phyloP scores from a whole-genome alignment of 2,797 vertebrate genomes.

The Neosilurus hyrtlii region DNA sequence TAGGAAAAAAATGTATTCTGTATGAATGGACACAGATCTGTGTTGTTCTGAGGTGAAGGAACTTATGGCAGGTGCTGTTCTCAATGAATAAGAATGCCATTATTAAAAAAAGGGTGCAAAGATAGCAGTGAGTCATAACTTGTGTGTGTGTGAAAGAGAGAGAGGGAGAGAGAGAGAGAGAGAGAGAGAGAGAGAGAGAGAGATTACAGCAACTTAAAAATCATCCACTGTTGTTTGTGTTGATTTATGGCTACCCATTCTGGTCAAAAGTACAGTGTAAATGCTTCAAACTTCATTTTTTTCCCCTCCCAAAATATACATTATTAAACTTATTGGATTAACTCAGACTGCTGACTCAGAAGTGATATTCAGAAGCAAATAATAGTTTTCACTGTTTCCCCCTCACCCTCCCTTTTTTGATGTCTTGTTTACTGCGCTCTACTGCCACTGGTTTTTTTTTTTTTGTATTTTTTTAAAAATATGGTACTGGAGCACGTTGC shows the following conservation, averaged over 20 bases:
- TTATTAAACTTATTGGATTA: not conserved
- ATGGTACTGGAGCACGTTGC: slow-evolving; percentile 56
- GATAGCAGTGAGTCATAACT: slow-evolving; percentile 23
- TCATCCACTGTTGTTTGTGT: not conserved
- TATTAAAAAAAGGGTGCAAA: slow-evolving; percentile 11
- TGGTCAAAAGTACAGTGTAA: not conserved
- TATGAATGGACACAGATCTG: not conserved
- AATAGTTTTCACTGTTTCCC: slow-evolving; percentile 30
- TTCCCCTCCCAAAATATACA: not conserved
- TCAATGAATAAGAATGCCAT: slow-evolving; percentile 29
- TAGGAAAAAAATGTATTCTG: not conserved
- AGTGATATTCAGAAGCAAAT: not conserved
- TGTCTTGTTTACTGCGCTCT: slow-evolving; percentile 54
- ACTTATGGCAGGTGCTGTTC: slow-evolving; percentile 20
- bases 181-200: not conserved
- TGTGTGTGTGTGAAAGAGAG: not conserved
- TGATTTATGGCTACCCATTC: not conserved
- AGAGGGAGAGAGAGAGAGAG: too few species aligned
- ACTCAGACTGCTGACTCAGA: slow-evolving; percentile 20
- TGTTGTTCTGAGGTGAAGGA: slow-evolving; percentile 10
- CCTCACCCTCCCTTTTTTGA: slow-evolving; percentile 22
- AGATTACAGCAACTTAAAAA: slow-evolving; percentile 16
- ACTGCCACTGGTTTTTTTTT: slow-evolving; percentile 31
- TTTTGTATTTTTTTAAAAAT: not conserved
- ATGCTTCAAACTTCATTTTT: not conserved